A percentile compares a stretch with the other conserved stretches of the same genome.
Evolutionary conservation across 2,888 invertebrate genomes (phyloP).

Genomic region (Coelinius sp.): DNA sequence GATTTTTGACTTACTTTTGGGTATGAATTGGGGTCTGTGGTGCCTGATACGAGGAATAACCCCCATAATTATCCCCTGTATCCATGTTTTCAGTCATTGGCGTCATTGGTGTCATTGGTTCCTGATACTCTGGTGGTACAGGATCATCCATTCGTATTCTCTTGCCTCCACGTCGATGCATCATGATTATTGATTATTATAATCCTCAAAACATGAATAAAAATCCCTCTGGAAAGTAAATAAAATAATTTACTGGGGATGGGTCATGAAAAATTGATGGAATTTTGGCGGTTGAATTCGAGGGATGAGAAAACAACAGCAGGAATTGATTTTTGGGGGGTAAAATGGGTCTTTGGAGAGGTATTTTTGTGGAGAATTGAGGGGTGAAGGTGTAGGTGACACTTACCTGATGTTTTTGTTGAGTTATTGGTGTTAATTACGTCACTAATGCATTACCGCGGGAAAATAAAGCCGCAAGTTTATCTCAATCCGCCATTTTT

Average conservation of each 20-base stretch:
- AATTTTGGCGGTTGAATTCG: conserved; percentile 2
- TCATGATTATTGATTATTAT: conserved; percentile 65
- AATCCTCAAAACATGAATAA: neutral
- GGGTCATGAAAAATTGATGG: neutral
- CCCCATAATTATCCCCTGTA: conserved; percentile 64
- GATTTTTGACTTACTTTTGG: conserved; percentile 55
- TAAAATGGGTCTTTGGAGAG: neutral
- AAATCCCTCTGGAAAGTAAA: neutral
- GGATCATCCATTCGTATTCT: conserved; percentile 94
- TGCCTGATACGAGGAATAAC: conserved; percentile 69
- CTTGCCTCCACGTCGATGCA: conserved; percentile 90
- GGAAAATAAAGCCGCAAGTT: conserved; percentile 43
- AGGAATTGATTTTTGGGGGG: neutral
- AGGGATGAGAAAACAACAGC: neutral
- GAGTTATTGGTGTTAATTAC: neutral
- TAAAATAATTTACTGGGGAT: neutral
- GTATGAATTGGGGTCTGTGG: conserved; percentile 67
- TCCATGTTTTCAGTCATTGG: conserved; percentile 73
- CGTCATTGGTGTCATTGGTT: conserved; percentile 76
- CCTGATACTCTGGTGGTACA: conserved; percentile 87
- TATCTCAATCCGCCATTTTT: conserved; percentile 45
- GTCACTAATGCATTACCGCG: conserved; percentile 35
- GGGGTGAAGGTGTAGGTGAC: too few species aligned
- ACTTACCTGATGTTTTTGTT: neutral
- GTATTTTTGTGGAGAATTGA: neutral